Percentiles rank a stretch among this genome's conserved stretches.
phyloP scores from a whole-genome alignment of 1,140 invertebrate species.

The Lanistes nyassanus region DNA sequence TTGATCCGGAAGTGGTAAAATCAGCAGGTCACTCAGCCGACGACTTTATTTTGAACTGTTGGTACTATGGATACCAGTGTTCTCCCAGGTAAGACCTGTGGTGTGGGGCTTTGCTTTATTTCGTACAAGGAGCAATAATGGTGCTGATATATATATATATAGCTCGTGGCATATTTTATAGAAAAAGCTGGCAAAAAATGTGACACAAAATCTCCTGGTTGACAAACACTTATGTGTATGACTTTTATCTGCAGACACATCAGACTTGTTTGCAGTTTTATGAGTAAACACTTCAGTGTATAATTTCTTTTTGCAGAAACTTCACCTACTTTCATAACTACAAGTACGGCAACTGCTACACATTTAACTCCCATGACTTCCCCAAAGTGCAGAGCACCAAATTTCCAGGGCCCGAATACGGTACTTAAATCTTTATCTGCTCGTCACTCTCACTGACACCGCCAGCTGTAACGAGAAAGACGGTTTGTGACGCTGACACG shows the following conservation, averaged over 20 bases:
- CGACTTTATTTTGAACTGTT: constrained; percentile 52
- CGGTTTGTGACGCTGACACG: no score
- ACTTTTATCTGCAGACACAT: neutral
- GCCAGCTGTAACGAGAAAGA: no score
- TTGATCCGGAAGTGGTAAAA: constrained; percentile 29
- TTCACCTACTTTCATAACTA: constrained; percentile 53
- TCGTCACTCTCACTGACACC: no score
- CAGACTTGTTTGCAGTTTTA: neutral
- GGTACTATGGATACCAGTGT: constrained; percentile 47
- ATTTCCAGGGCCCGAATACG: constrained; percentile 51
- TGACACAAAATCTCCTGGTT: no score
- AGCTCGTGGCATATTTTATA: no score
- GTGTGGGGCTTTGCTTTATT: no score
- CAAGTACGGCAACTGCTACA: constrained; percentile 59
- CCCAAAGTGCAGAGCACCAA: constrained; percentile 26
- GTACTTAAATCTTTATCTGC: constrained; percentile 42
- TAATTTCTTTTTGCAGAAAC: constrained; percentile 50
- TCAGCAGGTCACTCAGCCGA: constrained; percentile 44
- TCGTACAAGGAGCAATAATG: no score
- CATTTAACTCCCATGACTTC: constrained; percentile 49
- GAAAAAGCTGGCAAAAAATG: no score
- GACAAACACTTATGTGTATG: no score
- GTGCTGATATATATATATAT: no score
- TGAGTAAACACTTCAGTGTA: neutral
- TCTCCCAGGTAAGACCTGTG: constrained; percentile 52